Base-by-base conservation (phyloP, 1,140 invertebrate genomes). In the Tetramorium parvispinum region DNA sequence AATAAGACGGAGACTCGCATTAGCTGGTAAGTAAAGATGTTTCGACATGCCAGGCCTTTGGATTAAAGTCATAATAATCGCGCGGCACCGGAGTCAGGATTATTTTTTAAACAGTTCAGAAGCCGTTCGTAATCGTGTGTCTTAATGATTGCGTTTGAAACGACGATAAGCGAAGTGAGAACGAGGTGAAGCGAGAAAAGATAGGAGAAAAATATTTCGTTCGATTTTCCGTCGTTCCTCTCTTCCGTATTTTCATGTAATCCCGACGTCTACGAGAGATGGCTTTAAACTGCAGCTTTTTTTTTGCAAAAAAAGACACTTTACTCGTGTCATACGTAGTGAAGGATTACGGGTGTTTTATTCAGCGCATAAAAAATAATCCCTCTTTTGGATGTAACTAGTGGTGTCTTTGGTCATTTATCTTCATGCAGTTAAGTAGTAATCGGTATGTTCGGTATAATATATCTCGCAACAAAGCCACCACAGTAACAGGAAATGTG, bases 41-140 rank as follows among this genome's bases (percentile, higher is more conserved):
- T 66, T 90, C 89, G 83, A 89, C 91, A 92, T 92, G 90, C 90
- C 88, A 91, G 88, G 87, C 91, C 86, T 70, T 92, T 82, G 88
- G 71, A 68, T 59, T 82, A 55, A 85, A 87, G 76, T 86, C 65
- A 75, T 51, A 83, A 85, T 89, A 65, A 86, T 88, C 68, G 76
- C 49, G 68, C n/a, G 16, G 71, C 32, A 32, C 81, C 61, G 21
- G 77, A n/a, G 49, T 40, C 59, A 90, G 88, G 91, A 92, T 91
- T 92, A 92, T 92, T 91, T 92, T 86, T 90, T 87, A 92, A 79
- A 70, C 75, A 27, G 18, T 63, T 32, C 27, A 46, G 24, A 59
- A 51, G 24, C 51, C 57, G 49, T 57, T 21, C 5, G 18, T 21
- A 89, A 73, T 51, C n/a, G 16, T 16, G 43, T 37, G 43, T 37